phyloP scores from a whole-genome alignment of 1,140 invertebrate genomes.

The Procambarus virginalis region DNA sequence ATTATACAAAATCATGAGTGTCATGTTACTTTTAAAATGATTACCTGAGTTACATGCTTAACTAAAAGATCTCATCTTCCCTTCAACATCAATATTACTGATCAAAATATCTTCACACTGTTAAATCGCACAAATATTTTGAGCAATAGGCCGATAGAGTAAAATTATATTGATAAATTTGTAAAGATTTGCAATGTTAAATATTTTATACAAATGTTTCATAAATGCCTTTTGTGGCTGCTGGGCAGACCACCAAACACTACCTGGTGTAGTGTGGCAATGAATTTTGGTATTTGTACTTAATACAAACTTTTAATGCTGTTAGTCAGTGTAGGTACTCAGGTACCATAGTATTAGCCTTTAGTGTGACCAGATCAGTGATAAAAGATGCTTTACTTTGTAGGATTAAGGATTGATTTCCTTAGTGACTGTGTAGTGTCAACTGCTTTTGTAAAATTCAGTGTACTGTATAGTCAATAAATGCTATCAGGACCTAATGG shows the following conservation, averaged over 20 bases:
- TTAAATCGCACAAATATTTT: neutral
- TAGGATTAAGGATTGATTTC: neutral
- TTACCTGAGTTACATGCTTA: neutral
- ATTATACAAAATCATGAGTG: no score
- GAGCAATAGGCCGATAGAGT: neutral
- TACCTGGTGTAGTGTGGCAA: constrained; percentile 33
- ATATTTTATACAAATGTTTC: constrained; percentile 21
- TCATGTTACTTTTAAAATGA: neutral
- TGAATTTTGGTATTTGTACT: neutral
- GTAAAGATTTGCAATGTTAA: neutral
- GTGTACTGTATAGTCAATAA: neutral
- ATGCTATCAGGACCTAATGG: neutral
- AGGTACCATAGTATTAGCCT: neutral
- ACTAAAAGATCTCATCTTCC: neutral
- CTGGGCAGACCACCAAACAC: constrained; percentile 39
- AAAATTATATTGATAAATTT: neutral
- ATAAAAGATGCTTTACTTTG: neutral
- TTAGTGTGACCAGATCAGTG: neutral
- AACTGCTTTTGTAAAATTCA: neutral
- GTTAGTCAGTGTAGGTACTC: constrained; percentile 14
- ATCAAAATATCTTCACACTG: neutral
- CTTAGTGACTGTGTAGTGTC: neutral
- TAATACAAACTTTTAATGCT: neutral
- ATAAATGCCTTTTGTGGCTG: constrained; percentile 40
- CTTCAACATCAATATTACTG: neutral